A percentile compares a stretch with the other conserved stretches of the same genome.
phyloP scores from a whole-genome alignment of 1,140 invertebrate genomes.

The Trissolcus basalis region DNA sequence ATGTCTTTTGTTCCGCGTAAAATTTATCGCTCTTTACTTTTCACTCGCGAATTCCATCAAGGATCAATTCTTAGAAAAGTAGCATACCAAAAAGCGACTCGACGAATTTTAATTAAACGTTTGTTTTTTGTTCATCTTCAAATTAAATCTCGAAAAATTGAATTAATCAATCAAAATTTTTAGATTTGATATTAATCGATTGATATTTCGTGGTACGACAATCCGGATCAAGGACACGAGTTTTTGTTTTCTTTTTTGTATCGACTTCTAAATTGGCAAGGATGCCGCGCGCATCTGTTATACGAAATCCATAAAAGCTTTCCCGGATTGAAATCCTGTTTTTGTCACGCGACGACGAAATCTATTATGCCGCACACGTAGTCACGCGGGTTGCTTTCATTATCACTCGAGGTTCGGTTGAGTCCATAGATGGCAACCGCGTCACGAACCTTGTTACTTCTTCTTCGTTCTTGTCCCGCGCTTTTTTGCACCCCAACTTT shows the following conservation, averaged over 20 bases:
- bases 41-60: too few relatives aligned
- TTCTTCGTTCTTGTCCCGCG: constrained; percentile 9
- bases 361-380: constrained; percentile 59
- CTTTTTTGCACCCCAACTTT: constrained; percentile 32
- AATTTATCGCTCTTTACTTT: constrained; percentile 15
- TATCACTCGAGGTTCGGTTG: constrained; percentile 58
- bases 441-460: constrained; percentile 1
- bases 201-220: too few relatives aligned
- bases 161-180: too few relatives aligned
- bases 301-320: constrained; percentile 13
- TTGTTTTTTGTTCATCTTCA: too few relatives aligned
- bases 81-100: too few relatives aligned
- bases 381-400: constrained; percentile 66
- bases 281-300: too few relatives aligned
- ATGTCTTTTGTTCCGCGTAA: constrained; percentile 36
- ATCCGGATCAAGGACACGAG: too few relatives aligned
- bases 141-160: not conserved
- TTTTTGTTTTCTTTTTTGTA: constrained; percentile 2
- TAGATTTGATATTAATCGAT: too few relatives aligned
- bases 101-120: too few relatives aligned
- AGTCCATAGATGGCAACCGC: constrained; percentile 39
- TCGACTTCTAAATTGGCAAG: constrained; percentile 6
- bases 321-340: constrained; percentile 47
- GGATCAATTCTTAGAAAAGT: too few relatives aligned
- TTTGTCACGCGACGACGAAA: constrained; percentile 45